Evolutionary conservation across 2,797 vertebrate genomes (phyloP).

Genomic region (Botia kubotai): DNA sequence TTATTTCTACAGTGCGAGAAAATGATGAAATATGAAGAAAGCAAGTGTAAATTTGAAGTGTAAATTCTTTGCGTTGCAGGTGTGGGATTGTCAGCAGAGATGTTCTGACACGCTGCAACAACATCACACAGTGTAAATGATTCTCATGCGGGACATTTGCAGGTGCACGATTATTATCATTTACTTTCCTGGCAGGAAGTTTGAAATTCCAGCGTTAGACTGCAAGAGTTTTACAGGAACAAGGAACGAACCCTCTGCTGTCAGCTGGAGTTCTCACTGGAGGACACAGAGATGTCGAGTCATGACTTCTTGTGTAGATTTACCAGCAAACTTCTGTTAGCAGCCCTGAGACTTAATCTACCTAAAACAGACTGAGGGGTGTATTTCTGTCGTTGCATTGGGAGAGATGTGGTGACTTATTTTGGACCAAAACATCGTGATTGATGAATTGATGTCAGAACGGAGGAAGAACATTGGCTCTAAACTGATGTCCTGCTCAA

Average conservation of each 20-base stretch:
- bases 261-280: background rate
- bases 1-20: too few relatives aligned
- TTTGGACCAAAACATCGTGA: conserved; percentile 11
- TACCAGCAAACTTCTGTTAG: background rate
- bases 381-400: background rate
- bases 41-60: too few relatives aligned
- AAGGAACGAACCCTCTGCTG: background rate
- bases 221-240: background rate
- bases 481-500: conserved; percentile 19
- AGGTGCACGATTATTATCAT: too few relatives aligned
- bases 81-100: too few relatives aligned
- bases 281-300: background rate
- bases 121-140: too few relatives aligned
- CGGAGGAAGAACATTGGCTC: background rate
- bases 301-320: background rate
- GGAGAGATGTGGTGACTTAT: background rate
- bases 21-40: too few relatives aligned
- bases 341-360: background rate
- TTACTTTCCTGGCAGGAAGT: background rate
- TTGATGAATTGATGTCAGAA: conserved; percentile 5
- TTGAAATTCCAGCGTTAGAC: background rate
- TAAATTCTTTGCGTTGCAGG: too few relatives aligned
- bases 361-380: background rate
- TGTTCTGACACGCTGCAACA: too few relatives aligned
- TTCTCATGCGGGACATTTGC: too few relatives aligned